Conservation (phyloP, 2,797 vertebrate species). For the Hapalemur alaotrensis region DNA sequence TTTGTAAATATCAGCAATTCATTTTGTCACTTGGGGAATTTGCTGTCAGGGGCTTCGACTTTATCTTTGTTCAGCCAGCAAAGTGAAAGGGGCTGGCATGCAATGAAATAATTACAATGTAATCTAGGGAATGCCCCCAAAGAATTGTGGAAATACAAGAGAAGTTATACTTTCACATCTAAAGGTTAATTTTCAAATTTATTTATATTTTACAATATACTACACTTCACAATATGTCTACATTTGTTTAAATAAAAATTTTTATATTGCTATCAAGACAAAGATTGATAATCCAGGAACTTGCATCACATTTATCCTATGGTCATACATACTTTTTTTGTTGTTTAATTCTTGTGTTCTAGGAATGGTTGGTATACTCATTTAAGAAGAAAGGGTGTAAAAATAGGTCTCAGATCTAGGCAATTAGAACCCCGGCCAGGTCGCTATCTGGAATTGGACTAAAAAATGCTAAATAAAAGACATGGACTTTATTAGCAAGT, state of each 20-base stretch:
- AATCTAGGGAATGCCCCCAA: background rate
- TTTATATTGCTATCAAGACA: background rate
- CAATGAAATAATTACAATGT: background rate
- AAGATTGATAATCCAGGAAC: background rate
- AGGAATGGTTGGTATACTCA: background rate
- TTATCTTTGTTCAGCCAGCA: background rate
- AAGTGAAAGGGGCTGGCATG: background rate
- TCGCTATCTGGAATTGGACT: background rate
- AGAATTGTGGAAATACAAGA: background rate
- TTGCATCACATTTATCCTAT: background rate
- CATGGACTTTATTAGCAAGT: background rate
- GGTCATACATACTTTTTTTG: background rate
- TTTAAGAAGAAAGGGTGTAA: background rate
- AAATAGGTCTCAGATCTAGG: background rate
- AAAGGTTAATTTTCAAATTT: background rate
- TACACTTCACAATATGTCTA: background rate
- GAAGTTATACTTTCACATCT: background rate
- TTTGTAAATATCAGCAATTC: conserved; percentile 39
- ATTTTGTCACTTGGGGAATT: background rate
- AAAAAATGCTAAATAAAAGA: background rate
- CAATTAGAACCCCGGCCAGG: background rate
- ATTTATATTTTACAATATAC: background rate
- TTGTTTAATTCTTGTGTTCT: background rate
- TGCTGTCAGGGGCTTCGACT: conserved; percentile 5
- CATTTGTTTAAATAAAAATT: background rate